Base-by-base conservation (phyloP, 1,140 invertebrate species). In the Sitophilus oryzae region DNA sequence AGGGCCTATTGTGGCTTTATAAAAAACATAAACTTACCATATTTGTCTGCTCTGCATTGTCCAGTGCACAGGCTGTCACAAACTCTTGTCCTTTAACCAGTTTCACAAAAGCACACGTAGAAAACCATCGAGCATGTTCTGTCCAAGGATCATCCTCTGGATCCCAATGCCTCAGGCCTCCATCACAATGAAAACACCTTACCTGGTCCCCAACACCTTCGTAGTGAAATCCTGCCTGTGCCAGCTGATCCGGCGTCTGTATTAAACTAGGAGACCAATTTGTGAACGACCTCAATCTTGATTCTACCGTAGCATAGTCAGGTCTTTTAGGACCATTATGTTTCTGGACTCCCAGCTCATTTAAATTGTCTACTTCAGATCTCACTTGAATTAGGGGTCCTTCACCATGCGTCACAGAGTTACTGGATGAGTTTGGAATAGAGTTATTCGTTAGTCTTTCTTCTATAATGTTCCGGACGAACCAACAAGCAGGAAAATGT, bases 181-280 rank as follows among this genome's bases (percentile, higher is more conserved):
- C 89, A 68, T 90, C 86, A 74, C 93, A 97, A 73, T 92, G 86
- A 73, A 93, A 95, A 76, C 93, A 97, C 42, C 88, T 80, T 3
- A 94, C 91, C 75, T 87, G 79, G 72, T 88, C 86, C 14, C 70
- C 72, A 41, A 72, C 66, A 23, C 81, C 82, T 76, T 64, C 52
- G 71, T 88, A 90, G 71, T 83, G 91, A 66, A 91, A 89, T 23
- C 89, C 89, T 56, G 88, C 85, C 52, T 78, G 76, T 1, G 86
- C 82, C 40, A 92, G 69, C 42, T 78, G 71, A 52, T 82, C 77
- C 1, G 85, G 82, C 11, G 77, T 79, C 68, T 86, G 85, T 42
- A 76, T 77, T 25, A 84, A 71, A 22, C 75, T 50, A 15, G 74
- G 71, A 5, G 85, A 83, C 85, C 85, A 87, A 36, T 72, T 70